Evolutionary conservation across 2,888 invertebrate genomes (phyloP).

Genomic region (Euclidia mi): DNA sequence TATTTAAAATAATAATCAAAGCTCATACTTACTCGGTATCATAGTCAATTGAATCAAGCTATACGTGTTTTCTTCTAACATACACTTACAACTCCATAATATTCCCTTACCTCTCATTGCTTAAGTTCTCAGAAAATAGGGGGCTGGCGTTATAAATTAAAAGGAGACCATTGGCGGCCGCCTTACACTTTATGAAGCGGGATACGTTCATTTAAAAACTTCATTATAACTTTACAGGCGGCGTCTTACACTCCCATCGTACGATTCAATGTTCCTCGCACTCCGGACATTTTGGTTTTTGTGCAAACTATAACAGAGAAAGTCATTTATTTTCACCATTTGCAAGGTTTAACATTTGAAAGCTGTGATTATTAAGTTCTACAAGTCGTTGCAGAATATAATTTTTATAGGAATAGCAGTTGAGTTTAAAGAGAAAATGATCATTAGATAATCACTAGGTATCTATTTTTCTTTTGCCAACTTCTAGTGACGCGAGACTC

Average conservation of each 20-base stretch:
- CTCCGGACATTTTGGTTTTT: constrained; percentile 35
- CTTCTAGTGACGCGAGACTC: no score
- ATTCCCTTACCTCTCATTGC: constrained; percentile 20
- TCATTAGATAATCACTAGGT: no score
- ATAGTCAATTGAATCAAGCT: no score
- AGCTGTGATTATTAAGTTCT: not conserved
- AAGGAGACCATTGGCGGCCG: constrained; percentile 72
- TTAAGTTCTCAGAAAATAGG: constrained; percentile 47
- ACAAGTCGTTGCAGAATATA: not conserved
- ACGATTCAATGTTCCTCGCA: constrained; percentile 42
- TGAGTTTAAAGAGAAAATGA: no score
- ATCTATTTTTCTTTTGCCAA: no score
- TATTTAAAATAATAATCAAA: no score
- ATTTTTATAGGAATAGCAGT: no score
- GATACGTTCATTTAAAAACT: constrained; percentile 77
- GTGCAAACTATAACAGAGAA: constrained; percentile 6
- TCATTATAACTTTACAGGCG: constrained; percentile 75
- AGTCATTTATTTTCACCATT: constrained; percentile 8
- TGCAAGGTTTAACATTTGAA: not conserved
- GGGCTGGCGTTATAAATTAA: constrained; percentile 69
- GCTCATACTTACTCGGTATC: no score
- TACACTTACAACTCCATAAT: constrained; percentile 4
- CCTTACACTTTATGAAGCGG: constrained; percentile 68
- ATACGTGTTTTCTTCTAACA: no score
- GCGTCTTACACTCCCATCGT: constrained; percentile 48